Evolutionary conservation across 2,888 invertebrate genomes (phyloP).

Genomic region (Thera obeliscata): DNA sequence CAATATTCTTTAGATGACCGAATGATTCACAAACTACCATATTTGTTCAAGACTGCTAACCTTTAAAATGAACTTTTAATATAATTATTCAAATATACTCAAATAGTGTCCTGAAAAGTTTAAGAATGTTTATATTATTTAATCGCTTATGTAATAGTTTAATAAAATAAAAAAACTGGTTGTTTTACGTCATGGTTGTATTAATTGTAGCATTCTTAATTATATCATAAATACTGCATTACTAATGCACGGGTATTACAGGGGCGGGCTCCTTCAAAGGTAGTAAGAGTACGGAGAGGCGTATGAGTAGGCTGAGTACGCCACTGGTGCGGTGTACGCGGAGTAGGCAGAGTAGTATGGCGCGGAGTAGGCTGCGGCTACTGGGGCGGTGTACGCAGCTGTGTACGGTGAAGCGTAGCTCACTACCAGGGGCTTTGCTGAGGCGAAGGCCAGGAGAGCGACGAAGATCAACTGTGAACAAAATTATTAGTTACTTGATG

Average conservation of each 20-base stretch:
- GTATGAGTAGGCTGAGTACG: constrained; percentile 63
- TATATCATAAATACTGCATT: constrained; percentile 45
- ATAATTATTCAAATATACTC: background rate
- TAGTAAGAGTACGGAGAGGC: constrained; percentile 64
- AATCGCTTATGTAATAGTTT: background rate
- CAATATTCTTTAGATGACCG: too few relatives aligned
- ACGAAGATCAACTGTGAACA: constrained; percentile 78
- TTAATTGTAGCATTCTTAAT: constrained; percentile 30
- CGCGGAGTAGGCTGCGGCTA: constrained; percentile 57
- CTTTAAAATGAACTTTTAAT: too few relatives aligned
- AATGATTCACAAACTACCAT: too few relatives aligned
- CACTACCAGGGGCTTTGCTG: constrained; percentile 55
- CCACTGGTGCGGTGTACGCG: constrained; percentile 53
- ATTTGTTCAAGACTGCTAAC: too few relatives aligned
- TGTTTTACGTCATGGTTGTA: constrained; percentile 36
- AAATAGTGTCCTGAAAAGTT: background rate
- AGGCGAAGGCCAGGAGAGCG: constrained; percentile 77
- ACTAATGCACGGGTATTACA: constrained; percentile 4
- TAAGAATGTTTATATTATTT: background rate
- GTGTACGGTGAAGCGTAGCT: constrained; percentile 59
- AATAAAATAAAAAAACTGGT: background rate
- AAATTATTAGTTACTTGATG: background rate
- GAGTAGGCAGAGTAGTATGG: constrained; percentile 69
- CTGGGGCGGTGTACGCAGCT: constrained; percentile 60
- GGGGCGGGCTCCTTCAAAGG: constrained; percentile 36